Evolutionary conservation across 2,797 vertebrate genomes (phyloP).

Genomic region (Euthynnus affinis): DNA sequence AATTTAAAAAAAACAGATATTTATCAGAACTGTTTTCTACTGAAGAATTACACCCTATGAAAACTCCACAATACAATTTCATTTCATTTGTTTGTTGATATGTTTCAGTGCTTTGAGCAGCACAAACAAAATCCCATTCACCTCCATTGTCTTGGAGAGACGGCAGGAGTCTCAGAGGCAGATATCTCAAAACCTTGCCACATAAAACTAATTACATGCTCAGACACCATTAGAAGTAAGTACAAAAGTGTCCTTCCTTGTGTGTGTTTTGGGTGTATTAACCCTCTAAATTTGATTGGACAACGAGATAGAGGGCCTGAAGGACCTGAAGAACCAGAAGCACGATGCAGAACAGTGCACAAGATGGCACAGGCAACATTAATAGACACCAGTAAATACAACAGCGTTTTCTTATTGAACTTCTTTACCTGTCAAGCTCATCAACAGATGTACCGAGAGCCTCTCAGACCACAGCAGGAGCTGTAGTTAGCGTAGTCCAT

Average conservation of each 20-base stretch:
- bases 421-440: slow-evolving; percentile 73
- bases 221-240: too few relatives aligned
- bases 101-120: not conserved
- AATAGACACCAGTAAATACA: not conserved
- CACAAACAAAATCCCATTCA: not conserved
- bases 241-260: too few relatives aligned
- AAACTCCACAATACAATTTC: not conserved
- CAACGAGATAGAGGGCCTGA: not conserved
- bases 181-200: too few relatives aligned
- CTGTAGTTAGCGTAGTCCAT: slow-evolving; percentile 48
- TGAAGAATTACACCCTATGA: not conserved
- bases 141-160: too few relatives aligned
- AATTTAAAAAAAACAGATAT: too few relatives aligned
- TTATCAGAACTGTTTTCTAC: not conserved
- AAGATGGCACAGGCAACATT: not conserved
- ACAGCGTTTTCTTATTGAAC: not conserved
- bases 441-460: slow-evolving; percentile 73
- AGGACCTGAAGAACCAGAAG: slow-evolving; percentile 3
- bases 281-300: not conserved
- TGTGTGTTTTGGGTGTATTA: too few relatives aligned
- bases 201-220: too few relatives aligned
- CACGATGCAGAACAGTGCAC: not conserved
- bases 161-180: too few relatives aligned
- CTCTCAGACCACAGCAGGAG: slow-evolving; percentile 75
- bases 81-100: too few relatives aligned